phyloP scores from a whole-genome alignment of 2,113 vertebrate species.

The Seriola rivoliana region DNA sequence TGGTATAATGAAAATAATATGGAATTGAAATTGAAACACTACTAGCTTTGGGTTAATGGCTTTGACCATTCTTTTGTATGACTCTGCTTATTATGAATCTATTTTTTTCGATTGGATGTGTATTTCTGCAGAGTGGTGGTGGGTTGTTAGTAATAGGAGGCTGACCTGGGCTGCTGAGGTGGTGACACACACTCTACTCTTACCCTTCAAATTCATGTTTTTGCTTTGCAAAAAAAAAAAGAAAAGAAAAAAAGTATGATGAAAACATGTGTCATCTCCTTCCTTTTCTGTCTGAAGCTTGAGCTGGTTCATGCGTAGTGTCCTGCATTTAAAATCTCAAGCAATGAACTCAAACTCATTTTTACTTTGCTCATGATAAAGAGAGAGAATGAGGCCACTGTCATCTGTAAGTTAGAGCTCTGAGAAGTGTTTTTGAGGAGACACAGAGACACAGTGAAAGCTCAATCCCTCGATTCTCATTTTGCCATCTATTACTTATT shows the following conservation, averaged over 20 bases:
- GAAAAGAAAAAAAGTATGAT: no score
- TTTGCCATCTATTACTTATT: neutral
- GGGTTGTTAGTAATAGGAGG: constrained; percentile 2
- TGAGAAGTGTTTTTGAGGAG: neutral
- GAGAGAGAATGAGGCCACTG: neutral
- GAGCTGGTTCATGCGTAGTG: neutral
- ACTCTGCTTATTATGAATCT: neutral
- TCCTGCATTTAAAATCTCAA: neutral
- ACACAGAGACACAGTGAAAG: neutral
- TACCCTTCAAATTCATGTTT: neutral
- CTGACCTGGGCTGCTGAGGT: constrained; percentile 28
- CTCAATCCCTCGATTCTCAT: neutral
- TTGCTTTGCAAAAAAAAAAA: no score
- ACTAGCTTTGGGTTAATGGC: neutral
- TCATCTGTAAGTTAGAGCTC: neutral
- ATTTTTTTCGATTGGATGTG: neutral
- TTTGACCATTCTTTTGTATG: neutral
- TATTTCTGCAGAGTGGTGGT: neutral
- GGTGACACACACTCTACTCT: neutral
- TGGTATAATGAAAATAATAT: neutral
- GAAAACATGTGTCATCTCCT: neutral
- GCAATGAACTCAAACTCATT: neutral
- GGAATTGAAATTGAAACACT: neutral
- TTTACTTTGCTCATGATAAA: neutral
- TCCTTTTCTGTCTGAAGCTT: neutral